Evolutionary conservation across 2,888 invertebrate genomes (phyloP).

Genomic region (Reticulitermes lucifugus): DNA sequence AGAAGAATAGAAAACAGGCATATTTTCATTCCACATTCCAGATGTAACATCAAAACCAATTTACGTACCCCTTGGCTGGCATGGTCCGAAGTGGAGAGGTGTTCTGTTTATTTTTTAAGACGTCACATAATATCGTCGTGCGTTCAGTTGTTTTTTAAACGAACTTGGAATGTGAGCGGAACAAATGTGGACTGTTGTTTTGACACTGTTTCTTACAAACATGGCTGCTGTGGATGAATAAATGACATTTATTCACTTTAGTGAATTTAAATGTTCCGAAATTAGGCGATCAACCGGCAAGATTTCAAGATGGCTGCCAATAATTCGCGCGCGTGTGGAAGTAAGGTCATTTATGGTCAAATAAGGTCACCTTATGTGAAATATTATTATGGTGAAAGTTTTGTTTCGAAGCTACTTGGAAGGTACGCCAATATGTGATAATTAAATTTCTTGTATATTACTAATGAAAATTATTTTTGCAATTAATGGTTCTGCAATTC

Average conservation of each 20-base stretch:
- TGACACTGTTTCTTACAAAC: not conserved
- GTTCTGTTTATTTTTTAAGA: conserved; percentile 6
- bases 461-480: too few species aligned
- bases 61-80: not conserved
- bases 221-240: not conserved
- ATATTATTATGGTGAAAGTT: conserved; percentile 3
- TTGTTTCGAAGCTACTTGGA: not conserved
- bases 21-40: conserved; percentile 42
- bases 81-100: conserved; percentile 11
- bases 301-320: conserved; percentile 43
- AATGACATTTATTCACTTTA: not conserved
- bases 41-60: conserved; percentile 20
- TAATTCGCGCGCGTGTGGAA: conserved; percentile 30
- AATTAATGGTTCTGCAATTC: not conserved
- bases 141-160: not conserved
- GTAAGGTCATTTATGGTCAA: conserved; percentile 21
- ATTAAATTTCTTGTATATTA: not conserved
- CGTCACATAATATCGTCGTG: not conserved
- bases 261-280: conserved; percentile 1
- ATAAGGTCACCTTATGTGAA: not conserved
- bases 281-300: conserved; percentile 29
- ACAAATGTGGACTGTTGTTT: not conserved
- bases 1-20: conserved; percentile 9
- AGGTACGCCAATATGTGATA: not conserved
- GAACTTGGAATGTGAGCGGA: not conserved